Evolutionary conservation across 2,888 invertebrate species (phyloP).

Genomic region (Drosophila eohydei): DNA sequence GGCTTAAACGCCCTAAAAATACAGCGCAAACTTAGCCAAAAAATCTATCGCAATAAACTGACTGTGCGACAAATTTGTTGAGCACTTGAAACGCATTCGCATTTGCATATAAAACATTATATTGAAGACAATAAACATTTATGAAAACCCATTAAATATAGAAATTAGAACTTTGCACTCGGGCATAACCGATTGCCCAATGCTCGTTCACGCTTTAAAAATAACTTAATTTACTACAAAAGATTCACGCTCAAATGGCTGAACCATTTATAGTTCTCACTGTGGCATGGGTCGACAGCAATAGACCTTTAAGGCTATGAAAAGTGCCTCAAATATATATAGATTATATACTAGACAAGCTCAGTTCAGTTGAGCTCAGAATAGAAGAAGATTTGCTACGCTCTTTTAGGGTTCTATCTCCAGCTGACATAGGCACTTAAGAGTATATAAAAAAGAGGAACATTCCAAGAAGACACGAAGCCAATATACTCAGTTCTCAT

Average conservation of each 20-base stretch:
- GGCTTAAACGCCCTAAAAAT: not conserved
- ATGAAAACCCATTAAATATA: constrained; percentile 78
- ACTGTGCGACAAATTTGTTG: constrained; percentile 62
- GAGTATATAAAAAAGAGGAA: not conserved
- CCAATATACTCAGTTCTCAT: not conserved
- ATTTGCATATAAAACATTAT: constrained; percentile 72
- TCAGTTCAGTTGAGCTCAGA: too few species aligned
- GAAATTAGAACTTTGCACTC: not conserved
- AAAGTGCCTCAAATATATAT: not conserved
- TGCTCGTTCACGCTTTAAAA: not conserved
- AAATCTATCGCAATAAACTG: constrained; percentile 23
- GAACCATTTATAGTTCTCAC: not conserved
- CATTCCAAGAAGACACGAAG: not conserved
- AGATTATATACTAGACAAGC: too few species aligned
- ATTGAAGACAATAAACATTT: constrained; percentile 78
- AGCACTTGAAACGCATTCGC: constrained; percentile 32
- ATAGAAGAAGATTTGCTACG: not conserved
- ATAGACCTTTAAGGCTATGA: not conserved
- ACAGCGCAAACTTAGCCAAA: not conserved
- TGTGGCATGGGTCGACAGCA: not conserved
- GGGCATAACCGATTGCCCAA: not conserved
- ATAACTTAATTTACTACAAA: too few species aligned
- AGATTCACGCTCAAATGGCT: too few species aligned
- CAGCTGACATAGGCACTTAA: not conserved
- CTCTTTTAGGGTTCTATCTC: not conserved